Evolutionary conservation across 2,888 invertebrate species (phyloP).

Genomic region (Ditula angustiorana): DNA sequence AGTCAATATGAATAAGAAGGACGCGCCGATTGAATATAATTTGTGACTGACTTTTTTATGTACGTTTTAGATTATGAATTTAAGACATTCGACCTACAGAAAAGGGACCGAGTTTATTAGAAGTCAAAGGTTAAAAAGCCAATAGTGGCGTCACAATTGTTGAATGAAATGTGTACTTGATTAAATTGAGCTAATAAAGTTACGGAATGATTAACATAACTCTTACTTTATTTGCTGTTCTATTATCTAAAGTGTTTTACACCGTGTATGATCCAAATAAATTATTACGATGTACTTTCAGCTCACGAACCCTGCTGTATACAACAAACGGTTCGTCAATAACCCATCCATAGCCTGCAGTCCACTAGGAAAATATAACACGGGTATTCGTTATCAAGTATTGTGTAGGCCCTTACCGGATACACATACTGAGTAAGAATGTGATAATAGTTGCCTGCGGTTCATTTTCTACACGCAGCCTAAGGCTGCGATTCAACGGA

Average conservation of each 20-base stretch:
- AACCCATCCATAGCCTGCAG: conserved; percentile 33
- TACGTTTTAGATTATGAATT: conserved; percentile 21
- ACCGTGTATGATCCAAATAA: neutral
- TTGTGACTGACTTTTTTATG: conserved; percentile 7
- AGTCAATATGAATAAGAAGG: conserved; percentile 63
- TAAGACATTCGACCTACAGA: neutral
- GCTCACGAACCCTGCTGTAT: neutral
- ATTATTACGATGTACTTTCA: neutral
- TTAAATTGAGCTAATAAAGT: too few species aligned
- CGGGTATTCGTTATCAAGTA: conserved; percentile 44
- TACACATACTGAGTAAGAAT: conserved; percentile 38
- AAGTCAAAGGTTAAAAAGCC: too few species aligned
- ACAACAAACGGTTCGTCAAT: conserved; percentile 16
- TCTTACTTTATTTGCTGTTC: neutral
- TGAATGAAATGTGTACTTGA: too few species aligned
- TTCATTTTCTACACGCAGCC: conserved; percentile 37
- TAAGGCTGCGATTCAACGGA: conserved; percentile 20
- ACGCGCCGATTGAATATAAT: conserved; percentile 43
- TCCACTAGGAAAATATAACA: conserved; percentile 41
- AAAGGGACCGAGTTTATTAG: neutral
- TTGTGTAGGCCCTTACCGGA: conserved; percentile 36
- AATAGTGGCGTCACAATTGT: too few species aligned
- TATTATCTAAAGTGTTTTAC: too few species aligned
- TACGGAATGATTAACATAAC: neutral
- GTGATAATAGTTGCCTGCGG: conserved; percentile 41